Conservation (phyloP, 2,888 invertebrate species). For the Drosophila aldrichi region DNA sequence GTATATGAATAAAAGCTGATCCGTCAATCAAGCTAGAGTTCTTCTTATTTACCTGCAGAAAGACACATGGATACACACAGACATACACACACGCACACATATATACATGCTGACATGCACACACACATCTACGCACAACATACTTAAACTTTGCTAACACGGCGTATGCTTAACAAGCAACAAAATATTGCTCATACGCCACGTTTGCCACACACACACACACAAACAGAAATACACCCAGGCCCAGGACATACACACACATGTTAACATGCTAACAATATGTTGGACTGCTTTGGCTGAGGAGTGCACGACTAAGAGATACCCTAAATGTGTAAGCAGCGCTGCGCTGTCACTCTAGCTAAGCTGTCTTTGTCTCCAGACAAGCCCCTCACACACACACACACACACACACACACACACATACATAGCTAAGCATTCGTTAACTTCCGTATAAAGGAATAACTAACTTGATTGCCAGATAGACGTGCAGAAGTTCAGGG, state of each 20-base stretch:
- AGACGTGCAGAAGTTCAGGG: neutral
- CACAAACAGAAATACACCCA: neutral
- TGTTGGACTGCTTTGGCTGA: neutral
- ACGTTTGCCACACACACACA: neutral
- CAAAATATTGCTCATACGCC: conserved; percentile 7
- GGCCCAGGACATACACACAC: neutral
- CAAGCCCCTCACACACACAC: too few relatives aligned
- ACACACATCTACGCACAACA: neutral
- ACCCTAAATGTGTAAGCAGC: neutral
- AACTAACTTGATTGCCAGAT: neutral
- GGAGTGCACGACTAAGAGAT: neutral
- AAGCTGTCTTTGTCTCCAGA: neutral
- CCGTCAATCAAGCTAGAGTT: too few relatives aligned
- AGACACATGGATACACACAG: too few relatives aligned
- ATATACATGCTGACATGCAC: neutral
- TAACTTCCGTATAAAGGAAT: neutral
- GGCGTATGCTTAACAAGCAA: neutral
- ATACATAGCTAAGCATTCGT: too few relatives aligned
- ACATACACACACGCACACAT: neutral
- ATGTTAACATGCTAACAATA: neutral
- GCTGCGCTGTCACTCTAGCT: neutral
- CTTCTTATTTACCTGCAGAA: neutral
- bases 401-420: too few relatives aligned
- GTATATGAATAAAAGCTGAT: neutral
- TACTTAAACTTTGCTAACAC: neutral